Evolutionary conservation across 2,797 vertebrate genomes (phyloP).

Genomic region (Myripristis jacobus): DNA sequence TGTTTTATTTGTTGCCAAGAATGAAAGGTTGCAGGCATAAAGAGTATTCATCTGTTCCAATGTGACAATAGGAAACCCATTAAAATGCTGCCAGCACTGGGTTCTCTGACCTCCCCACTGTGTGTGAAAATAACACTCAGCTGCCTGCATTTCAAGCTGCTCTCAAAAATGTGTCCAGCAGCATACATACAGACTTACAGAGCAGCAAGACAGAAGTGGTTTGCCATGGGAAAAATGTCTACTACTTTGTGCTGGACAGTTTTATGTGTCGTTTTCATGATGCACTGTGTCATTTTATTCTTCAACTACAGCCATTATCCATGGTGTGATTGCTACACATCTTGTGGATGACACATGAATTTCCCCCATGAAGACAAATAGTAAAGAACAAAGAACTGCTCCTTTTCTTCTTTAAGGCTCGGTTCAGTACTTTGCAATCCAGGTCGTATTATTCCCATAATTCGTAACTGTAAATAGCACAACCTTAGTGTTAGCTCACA

Average conservation of each 20-base stretch:
- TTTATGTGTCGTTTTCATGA: conserved; percentile 22
- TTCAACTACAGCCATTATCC: too few species aligned
- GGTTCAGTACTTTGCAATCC: too few species aligned
- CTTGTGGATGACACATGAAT: conserved; percentile 5
- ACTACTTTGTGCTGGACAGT: conserved; percentile 4
- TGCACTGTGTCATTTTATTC: background rate
- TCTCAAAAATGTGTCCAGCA: conserved; percentile 13
- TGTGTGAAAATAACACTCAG: conserved; percentile 58
- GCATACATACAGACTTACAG: conserved; percentile 33
- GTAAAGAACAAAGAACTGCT: conserved; percentile 1
- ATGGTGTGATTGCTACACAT: background rate
- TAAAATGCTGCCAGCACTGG: conserved; percentile 49
- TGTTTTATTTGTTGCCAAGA: conserved; percentile 44
- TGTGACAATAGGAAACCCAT: conserved; percentile 47
- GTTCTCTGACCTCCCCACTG: conserved; percentile 56
- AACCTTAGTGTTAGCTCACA: too few species aligned
- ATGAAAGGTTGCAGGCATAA: conserved; percentile 25
- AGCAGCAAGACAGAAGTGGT: conserved; percentile 18
- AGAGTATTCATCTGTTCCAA: conserved; percentile 51
- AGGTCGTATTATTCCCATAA: too few species aligned
- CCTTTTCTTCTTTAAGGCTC: too few species aligned
- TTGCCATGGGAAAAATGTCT: background rate
- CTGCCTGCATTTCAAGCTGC: conserved; percentile 36
- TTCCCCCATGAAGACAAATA: background rate
- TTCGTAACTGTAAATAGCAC: too few species aligned